Base-by-base conservation (phyloP, 2,888 invertebrate genomes). In the Aleiodes leptofemur region DNA sequence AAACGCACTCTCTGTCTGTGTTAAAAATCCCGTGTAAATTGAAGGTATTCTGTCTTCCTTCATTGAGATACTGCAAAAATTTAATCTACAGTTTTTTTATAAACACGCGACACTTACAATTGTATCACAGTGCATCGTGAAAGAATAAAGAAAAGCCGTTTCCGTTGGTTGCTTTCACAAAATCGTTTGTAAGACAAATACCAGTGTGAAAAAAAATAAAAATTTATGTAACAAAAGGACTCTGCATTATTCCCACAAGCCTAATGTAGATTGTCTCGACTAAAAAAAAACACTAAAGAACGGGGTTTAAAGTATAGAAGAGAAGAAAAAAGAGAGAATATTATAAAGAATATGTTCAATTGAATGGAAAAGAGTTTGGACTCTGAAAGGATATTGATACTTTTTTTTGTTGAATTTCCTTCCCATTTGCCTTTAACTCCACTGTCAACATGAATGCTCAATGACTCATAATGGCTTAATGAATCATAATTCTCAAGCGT, bases 191-290 rank as follows among this genome's bases (percentile, higher is more conserved):
- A 56, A 79, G 70, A 74, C 59, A 55, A 64, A 64, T 48, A 73
- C 69, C 64, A 77, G 59, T 69, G 77, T 71, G 79, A 75, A 76
- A 78, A 76, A 79, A 23, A 23, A n/a, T 77, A 66, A 34, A 6
- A 34, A 59, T 79, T 80, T 80, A 80, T 77, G 79, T 71, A 79
- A 80, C 80, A 76, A 79, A 78, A 76, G 70, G 66, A 64, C 16
- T 69, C 74, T 23, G 43, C 14, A 69, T 71, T 71, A 71, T 74
- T 74, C 74, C 70, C 74, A 74, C 71, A 74, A 55, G 56, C 68
- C 56, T 70, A 74, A 55, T 71, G 48, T n/a, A 66, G 48, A 14
- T 57, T 34, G 53, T 16, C 13, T 57, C 57, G 31, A 57, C 56
- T 56, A n/a, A 9, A 34, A 59, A 43, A 61, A 53, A 51, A 55